Evolutionary conservation across 2,888 invertebrate genomes (phyloP).

Genomic region (Mythimna pallens): DNA sequence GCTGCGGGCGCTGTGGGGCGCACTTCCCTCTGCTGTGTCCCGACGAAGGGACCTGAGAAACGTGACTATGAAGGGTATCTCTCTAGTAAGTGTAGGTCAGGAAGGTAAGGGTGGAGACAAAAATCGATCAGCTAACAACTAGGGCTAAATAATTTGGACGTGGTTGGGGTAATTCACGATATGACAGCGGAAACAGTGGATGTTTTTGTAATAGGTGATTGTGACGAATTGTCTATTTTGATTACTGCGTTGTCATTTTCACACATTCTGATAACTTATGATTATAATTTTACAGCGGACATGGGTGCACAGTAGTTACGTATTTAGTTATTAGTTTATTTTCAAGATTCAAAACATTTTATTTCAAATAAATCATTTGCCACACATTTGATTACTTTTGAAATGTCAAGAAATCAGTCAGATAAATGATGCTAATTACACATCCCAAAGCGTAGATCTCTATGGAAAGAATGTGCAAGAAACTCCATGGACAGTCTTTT

Average conservation of each 20-base stretch:
- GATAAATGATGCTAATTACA: too few species aligned
- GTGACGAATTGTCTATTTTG: neutral
- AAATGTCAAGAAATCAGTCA: too few species aligned
- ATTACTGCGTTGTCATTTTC: neutral
- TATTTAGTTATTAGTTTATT: neutral
- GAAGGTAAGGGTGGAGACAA: neutral
- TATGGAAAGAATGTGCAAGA: too few species aligned
- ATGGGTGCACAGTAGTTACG: neutral
- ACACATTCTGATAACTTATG: neutral
- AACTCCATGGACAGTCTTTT: too few species aligned
- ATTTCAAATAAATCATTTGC: too few species aligned
- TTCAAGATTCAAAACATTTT: too few species aligned
- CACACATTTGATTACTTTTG: too few species aligned
- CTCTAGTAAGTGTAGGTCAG: constrained; percentile 71
- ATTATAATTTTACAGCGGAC: too few species aligned
- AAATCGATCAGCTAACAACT: neutral
- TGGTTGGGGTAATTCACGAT: neutral
- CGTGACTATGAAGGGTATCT: constrained; percentile 73
- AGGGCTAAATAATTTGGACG: neutral
- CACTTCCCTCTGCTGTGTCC: constrained; percentile 70
- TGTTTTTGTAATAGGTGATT: neutral
- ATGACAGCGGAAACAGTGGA: neutral
- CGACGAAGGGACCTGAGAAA: constrained; percentile 78
- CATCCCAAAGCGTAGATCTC: too few species aligned
- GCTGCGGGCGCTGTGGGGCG: constrained; percentile 69